Percentiles rank a stretch among this genome's conserved stretches.
Evolutionary conservation across 2,113 vertebrate species (phyloP).

Genomic region (Sphyrna mokarran): DNA sequence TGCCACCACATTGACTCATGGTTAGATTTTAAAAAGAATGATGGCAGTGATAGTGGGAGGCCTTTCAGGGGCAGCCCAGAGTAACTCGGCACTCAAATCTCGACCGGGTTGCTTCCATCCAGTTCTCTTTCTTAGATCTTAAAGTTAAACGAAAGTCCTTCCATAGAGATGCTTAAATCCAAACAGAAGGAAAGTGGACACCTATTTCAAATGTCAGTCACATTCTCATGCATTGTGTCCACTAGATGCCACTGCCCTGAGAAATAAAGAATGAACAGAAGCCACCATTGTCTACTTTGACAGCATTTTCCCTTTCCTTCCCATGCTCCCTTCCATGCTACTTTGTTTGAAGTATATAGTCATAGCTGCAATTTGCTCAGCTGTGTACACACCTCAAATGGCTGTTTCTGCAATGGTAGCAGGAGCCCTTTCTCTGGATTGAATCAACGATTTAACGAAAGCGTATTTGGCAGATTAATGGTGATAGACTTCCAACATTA

Average conservation of each 20-base stretch:
- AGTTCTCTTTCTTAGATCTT: background rate
- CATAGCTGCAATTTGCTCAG: background rate
- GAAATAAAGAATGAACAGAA: background rate
- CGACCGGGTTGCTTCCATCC: background rate
- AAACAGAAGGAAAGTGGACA: background rate
- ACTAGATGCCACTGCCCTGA: conserved; percentile 3
- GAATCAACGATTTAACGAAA: background rate
- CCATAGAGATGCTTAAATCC: background rate
- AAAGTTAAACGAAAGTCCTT: background rate
- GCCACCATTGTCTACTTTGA: background rate
- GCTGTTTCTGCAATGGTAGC: background rate
- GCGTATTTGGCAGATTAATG: background rate
- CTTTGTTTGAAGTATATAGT: background rate
- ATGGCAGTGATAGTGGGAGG: background rate
- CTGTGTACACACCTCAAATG: background rate
- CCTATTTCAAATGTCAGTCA: background rate
- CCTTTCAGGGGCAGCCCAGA: background rate
- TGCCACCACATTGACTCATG: background rate
- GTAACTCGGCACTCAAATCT: background rate
- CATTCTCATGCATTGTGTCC: background rate
- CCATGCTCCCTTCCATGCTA: background rate
- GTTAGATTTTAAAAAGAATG: background rate
- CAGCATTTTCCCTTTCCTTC: background rate
- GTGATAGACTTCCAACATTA: background rate
- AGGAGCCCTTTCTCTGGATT: too few relatives aligned